Conservation (phyloP, 2,797 vertebrate species). For the Euthynnus affinis region DNA sequence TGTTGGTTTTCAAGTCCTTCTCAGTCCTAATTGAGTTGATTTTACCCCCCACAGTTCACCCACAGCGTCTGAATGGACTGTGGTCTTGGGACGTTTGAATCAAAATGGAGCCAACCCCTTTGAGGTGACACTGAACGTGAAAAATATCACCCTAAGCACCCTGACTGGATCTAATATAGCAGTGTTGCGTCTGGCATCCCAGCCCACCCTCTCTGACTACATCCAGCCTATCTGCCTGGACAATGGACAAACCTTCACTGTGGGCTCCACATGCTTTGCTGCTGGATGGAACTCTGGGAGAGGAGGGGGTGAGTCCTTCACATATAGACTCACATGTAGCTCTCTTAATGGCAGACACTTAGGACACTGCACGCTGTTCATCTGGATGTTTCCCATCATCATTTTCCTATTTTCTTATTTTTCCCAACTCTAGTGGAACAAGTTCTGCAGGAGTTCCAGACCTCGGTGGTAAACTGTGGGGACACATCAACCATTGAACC, state of each 20-base stretch:
- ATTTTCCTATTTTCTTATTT: not conserved
- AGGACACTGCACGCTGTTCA: too few relatives aligned
- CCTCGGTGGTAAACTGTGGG: constrained; percentile 50
- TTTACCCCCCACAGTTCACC: too few relatives aligned
- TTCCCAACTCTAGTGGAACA: constrained; percentile 27
- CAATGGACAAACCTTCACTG: constrained; percentile 14
- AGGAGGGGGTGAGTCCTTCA: constrained; percentile 58
- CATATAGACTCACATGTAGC: not conserved
- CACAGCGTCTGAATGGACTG: constrained; percentile 60
- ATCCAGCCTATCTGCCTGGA: constrained; percentile 73
- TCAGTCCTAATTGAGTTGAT: too few relatives aligned
- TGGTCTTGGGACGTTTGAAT: constrained; percentile 59
- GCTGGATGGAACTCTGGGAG: constrained; percentile 54
- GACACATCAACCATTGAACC: not conserved
- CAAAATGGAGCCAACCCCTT: constrained; percentile 58
- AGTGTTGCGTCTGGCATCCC: constrained; percentile 40
- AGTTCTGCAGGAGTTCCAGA: constrained; percentile 59
- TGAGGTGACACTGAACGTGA: constrained; percentile 50
- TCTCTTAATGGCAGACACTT: not conserved
- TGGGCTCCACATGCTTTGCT: constrained; percentile 54
- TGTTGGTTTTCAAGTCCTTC: too few relatives aligned
- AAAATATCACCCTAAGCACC: constrained; percentile 67
- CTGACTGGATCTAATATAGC: constrained; percentile 57
- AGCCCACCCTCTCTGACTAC: constrained; percentile 40
- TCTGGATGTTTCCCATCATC: not conserved